These are phyloP conservation scores for Anolis carolinensis DNA, from an alignment of 2,113 vertebrate species.

Conservation along the genomic window DNA sequence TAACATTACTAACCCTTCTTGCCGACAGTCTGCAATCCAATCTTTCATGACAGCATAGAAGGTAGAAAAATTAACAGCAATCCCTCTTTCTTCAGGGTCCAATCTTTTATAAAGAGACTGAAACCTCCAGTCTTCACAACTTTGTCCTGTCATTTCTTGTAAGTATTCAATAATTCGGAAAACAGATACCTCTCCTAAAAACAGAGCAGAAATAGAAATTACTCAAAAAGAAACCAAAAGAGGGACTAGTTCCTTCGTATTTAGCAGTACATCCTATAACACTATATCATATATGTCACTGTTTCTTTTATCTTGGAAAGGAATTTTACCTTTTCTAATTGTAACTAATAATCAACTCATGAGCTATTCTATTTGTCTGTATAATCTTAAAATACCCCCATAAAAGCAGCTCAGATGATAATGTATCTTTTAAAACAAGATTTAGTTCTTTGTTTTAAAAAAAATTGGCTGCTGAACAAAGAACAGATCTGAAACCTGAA, in stretches of 20 bases:
- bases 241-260: not conserved
- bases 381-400: not conserved
- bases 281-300: not conserved
- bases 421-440: not conserved
- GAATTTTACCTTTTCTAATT: not conserved
- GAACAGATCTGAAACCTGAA: not conserved
- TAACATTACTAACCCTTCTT: conserved; percentile 61
- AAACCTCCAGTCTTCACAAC: conserved; percentile 65
- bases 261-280: not conserved
- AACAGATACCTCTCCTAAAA: conserved; percentile 67
- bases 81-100: conserved; percentile 63
- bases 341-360: not conserved
- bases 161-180: conserved; percentile 68
- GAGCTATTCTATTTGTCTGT: not conserved
- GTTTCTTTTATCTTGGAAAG: not conserved
- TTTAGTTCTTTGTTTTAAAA: not conserved
- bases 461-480: not conserved
- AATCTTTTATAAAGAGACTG: conserved; percentile 63
- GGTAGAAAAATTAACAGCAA: conserved; percentile 65
- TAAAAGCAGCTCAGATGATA: not conserved
- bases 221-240: not conserved
- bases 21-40: conserved; percentile 72
- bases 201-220: not conserved
- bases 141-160: conserved; percentile 69
- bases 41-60: conserved; percentile 70